Conservation (phyloP, 1,140 invertebrate species). For the Aphidius ervi region DNA sequence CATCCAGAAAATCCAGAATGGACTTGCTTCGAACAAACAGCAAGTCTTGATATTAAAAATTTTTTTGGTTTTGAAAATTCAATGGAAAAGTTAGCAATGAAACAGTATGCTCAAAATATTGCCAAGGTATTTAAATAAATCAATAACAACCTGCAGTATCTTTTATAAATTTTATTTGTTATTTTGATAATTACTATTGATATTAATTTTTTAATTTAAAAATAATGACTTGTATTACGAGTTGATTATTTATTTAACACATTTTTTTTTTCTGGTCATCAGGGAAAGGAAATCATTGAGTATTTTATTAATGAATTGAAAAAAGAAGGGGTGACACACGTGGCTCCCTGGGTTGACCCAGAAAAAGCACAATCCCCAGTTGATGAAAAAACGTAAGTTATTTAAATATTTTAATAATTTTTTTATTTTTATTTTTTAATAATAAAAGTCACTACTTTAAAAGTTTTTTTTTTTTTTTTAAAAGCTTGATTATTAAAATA, state of each 20-base stretch:
- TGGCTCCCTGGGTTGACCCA: conserved; percentile 56
- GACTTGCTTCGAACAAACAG: conserved; percentile 96
- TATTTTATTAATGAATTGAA: conserved; percentile 80
- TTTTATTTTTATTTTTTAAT: no score
- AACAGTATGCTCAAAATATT: conserved; percentile 91
- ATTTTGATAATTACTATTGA: conserved; percentile 2
- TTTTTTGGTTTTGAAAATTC: conserved; percentile 95
- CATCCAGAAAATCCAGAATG: conserved; percentile 92
- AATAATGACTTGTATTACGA: no score
- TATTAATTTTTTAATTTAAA: background rate
- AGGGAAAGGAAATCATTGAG: conserved; percentile 96
- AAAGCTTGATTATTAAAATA: background rate
- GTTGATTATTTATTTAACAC: background rate
- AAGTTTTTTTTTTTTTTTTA: background rate
- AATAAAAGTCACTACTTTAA: no score
- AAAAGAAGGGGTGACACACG: conserved; percentile 74
- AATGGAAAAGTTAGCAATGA: conserved; percentile 95
- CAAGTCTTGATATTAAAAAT: conserved; percentile 90
- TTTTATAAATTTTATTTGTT: conserved; percentile 11
- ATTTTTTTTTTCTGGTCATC: conserved; percentile 7
- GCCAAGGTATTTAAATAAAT: conserved; percentile 62
- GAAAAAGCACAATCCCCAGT: conserved; percentile 26
- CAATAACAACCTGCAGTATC: background rate
- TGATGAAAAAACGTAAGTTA: conserved; percentile 35
- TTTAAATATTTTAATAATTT: background rate